Evolutionary conservation across 2,888 invertebrate genomes (phyloP).

Genomic region (Lagria hirta): DNA sequence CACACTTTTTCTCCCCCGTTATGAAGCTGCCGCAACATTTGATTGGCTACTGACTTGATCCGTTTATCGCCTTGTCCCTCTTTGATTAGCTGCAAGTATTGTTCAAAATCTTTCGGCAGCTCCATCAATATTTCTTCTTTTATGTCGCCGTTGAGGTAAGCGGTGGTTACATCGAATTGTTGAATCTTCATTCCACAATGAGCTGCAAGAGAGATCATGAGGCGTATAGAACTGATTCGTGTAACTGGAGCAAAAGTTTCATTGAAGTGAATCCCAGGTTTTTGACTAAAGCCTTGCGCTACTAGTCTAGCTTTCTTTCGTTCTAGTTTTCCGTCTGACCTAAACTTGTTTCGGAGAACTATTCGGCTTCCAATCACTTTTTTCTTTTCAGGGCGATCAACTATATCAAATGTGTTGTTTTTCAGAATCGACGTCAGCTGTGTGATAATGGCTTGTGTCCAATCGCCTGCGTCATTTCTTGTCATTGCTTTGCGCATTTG

Average conservation of each 20-base stretch:
- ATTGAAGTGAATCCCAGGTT: slow-evolving; percentile 35
- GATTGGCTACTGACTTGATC: no score
- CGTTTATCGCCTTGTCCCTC: neutral
- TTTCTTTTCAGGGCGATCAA: slow-evolving; percentile 26
- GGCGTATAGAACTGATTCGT: slow-evolving; percentile 32
- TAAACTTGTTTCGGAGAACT: slow-evolving; percentile 32
- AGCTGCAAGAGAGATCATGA: slow-evolving; percentile 33
- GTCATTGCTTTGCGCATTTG: slow-evolving; percentile 21
- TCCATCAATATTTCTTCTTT: slow-evolving; percentile 31
- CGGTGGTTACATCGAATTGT: slow-evolving; percentile 30
- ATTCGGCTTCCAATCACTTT: slow-evolving; percentile 30
- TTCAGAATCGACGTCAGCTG: slow-evolving; percentile 29
- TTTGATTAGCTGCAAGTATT: neutral
- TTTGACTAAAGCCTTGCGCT: slow-evolving; percentile 37
- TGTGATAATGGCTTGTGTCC: slow-evolving; percentile 27
- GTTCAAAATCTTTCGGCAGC: slow-evolving; percentile 11
- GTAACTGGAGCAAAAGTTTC: slow-evolving; percentile 40
- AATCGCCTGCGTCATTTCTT: slow-evolving; percentile 17
- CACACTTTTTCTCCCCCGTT: slow-evolving; percentile 25
- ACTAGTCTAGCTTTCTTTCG: slow-evolving; percentile 37
- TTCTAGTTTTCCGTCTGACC: slow-evolving; percentile 29
- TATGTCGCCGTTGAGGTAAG: slow-evolving; percentile 31
- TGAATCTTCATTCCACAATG: slow-evolving; percentile 23
- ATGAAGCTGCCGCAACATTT: no score
- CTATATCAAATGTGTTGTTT: slow-evolving; percentile 33